Conservation (phyloP, 2,797 vertebrate species). For the Merluccius polli region DNA sequence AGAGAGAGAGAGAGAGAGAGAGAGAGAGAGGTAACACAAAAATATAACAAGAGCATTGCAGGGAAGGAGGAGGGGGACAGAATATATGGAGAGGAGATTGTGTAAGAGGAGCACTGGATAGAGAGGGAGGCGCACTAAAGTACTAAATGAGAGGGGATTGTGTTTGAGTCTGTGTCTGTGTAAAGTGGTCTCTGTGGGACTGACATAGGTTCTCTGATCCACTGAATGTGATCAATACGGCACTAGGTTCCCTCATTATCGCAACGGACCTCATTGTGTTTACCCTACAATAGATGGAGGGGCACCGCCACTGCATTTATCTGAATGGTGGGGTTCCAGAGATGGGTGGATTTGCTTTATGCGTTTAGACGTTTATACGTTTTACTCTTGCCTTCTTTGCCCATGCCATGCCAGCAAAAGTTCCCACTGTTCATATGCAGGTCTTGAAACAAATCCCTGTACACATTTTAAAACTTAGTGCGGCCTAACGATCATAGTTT, state of each 20-base stretch:
- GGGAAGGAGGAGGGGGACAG: neutral
- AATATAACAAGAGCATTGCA: neutral
- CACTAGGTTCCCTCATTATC: constrained; percentile 63
- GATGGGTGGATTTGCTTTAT: constrained; percentile 13
- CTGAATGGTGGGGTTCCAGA: neutral
- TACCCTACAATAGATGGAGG: constrained; percentile 46
- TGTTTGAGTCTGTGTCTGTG: constrained; percentile 32
- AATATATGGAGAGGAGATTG: neutral
- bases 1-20: neutral
- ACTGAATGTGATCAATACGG: constrained; percentile 66
- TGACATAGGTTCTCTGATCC: constrained; percentile 64
- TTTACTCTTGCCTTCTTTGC: neutral
- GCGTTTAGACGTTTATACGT: too few species aligned
- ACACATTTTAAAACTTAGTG: neutral
- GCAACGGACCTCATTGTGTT: constrained; percentile 58
- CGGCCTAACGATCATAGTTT: neutral
- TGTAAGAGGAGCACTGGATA: neutral
- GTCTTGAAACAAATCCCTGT: neutral
- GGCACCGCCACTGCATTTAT: constrained; percentile 27
- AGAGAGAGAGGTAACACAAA: neutral
- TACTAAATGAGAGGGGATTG: constrained; percentile 51
- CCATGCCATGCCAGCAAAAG: neutral
- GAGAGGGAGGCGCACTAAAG: neutral
- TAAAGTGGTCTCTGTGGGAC: constrained; percentile 69
- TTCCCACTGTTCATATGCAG: neutral